Conservation (phyloP, 2,113 vertebrate species). For the Triplophysa rosa region DNA sequence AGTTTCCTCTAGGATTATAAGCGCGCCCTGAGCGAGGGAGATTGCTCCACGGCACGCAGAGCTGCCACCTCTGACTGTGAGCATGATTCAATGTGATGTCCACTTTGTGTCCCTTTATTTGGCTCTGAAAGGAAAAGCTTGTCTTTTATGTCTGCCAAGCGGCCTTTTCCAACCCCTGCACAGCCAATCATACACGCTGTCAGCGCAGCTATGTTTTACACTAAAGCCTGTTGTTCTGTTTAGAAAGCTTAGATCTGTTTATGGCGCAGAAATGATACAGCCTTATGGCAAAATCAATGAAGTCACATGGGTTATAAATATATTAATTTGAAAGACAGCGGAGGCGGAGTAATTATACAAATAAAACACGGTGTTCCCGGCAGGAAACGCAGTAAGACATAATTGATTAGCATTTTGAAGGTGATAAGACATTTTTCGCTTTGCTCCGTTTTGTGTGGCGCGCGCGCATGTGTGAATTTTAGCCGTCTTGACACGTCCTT, state of each 20-base stretch:
- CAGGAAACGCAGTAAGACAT: constrained; percentile 49
- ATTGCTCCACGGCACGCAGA: constrained; percentile 44
- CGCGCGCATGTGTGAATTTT: constrained; percentile 49
- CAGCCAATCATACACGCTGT: constrained; percentile 53
- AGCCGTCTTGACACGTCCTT: constrained; percentile 78
- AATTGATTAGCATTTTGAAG: constrained; percentile 75
- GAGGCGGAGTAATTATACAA: constrained; percentile 43
- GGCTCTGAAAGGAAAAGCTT: constrained; percentile 51
- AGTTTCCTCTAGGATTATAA: constrained; percentile 44
- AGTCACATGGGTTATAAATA: constrained; percentile 43
- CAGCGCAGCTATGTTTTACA: constrained; percentile 47
- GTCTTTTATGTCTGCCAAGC: constrained; percentile 44
- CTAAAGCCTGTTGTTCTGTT: constrained; percentile 53
- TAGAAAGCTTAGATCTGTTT: constrained; percentile 48
- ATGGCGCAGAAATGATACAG: constrained; percentile 51
- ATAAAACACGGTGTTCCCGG: constrained; percentile 58
- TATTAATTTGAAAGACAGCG: constrained; percentile 39
- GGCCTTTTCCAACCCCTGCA: constrained; percentile 19
- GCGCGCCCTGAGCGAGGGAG: constrained; percentile 37
- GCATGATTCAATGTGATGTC: constrained; percentile 54
- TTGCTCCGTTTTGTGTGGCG: constrained; percentile 45
- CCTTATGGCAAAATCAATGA: constrained; percentile 55
- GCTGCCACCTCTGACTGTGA: constrained; percentile 39
- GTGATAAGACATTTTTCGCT: constrained; percentile 72
- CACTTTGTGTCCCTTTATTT: constrained; percentile 53